Conservation (phyloP, 1,140 invertebrate genomes). For the Anagrus nilaparvatae region DNA sequence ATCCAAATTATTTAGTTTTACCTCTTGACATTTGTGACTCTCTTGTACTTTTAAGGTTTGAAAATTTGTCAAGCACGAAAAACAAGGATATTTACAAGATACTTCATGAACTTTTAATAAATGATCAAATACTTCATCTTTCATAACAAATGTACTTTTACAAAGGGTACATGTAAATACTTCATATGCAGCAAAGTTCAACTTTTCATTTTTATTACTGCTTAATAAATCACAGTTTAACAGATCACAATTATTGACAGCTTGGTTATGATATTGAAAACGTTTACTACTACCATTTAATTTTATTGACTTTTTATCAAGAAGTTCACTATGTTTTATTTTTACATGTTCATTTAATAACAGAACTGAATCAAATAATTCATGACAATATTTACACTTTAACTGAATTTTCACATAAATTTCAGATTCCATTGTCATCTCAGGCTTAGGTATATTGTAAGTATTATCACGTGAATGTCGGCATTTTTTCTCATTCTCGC, state of each 20-base stretch:
- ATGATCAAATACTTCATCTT: constrained; percentile 14
- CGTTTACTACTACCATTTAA: no score
- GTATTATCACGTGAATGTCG: constrained; percentile 3
- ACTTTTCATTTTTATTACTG: no score
- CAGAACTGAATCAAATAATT: constrained; percentile 1
- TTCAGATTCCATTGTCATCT: constrained; percentile 5
- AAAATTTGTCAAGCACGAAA: constrained; percentile 10
- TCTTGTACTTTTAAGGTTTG: constrained; percentile 11
- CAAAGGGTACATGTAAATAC: constrained; percentile 13
- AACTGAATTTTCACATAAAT: constrained; percentile 10
- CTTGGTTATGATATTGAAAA: no score
- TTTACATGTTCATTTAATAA: constrained; percentile 8
- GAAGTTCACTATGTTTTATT: constrained; percentile 13
- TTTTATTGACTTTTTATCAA: no score
- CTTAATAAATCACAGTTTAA: no score
- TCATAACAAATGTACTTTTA: constrained; percentile 14
- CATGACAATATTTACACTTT: constrained; percentile 12
- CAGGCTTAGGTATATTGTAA: constrained; percentile 5
- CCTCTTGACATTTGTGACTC: constrained; percentile 11
- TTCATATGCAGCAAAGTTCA: constrained; percentile 12
- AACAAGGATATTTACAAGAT: constrained; percentile 13
- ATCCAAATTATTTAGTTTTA: constrained; percentile 3
- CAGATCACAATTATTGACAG: no score
- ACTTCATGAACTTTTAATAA: constrained; percentile 14
- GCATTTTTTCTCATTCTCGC: constrained; percentile 14